Percentiles rank a stretch among this genome's conserved stretches.
Evolutionary conservation across 2,888 invertebrate genomes (phyloP).

Genomic region (Amphiduros pacificus): DNA sequence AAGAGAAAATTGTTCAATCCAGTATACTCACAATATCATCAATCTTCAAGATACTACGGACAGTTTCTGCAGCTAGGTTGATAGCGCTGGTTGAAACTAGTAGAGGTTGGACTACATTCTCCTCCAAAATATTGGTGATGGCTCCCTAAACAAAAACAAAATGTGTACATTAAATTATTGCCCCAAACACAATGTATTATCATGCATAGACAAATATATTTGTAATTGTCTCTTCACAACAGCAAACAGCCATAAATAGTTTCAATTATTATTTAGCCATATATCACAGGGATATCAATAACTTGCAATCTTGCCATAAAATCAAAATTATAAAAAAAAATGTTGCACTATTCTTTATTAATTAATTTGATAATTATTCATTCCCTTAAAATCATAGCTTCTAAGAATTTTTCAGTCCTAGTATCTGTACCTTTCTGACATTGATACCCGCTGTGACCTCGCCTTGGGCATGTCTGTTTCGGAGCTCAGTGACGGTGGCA

Average conservation of each 20-base stretch:
- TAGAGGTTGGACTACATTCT: conserved; percentile 96
- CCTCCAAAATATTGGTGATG: conserved; percentile 94
- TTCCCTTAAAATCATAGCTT: too few relatives aligned
- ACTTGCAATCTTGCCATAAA: too few relatives aligned
- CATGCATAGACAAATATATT: not conserved
- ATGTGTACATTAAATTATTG: not conserved
- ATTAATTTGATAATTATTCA: too few relatives aligned
- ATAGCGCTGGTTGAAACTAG: conserved; percentile 92
- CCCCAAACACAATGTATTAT: not conserved
- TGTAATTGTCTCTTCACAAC: not conserved
- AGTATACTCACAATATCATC: conserved; percentile 76
- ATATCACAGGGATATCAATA: too few relatives aligned
- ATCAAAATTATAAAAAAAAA: too few relatives aligned
- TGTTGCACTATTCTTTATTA: too few relatives aligned
- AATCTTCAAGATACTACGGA: conserved; percentile 96
- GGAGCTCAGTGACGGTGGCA: conserved; percentile 92
- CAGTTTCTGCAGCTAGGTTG: conserved; percentile 92
- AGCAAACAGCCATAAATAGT: not conserved
- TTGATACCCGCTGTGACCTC: conserved; percentile 90
- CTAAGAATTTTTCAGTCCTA: too few relatives aligned
- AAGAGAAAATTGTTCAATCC: too few relatives aligned
- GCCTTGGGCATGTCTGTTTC: conserved; percentile 88
- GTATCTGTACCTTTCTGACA: conserved; percentile 80
- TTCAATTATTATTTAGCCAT: too few relatives aligned
- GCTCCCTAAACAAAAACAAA: conserved; percentile 67